Evolutionary conservation across 2,113 vertebrate genomes (phyloP).

Genomic region (Syngnathoides biaculeatus): DNA sequence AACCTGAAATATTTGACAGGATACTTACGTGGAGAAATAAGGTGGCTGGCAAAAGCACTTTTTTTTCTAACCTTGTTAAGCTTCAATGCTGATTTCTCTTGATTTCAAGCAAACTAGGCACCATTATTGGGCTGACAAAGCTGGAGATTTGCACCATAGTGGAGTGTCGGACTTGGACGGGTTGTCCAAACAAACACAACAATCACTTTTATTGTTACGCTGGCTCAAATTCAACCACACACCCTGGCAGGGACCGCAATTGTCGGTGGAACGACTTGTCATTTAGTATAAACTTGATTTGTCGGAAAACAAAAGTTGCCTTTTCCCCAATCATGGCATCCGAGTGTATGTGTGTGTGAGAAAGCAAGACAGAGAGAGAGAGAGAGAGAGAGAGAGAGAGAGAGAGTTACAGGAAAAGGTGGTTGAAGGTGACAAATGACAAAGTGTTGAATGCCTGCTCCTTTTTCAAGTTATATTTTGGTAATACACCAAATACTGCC

Average conservation of each 20-base stretch:
- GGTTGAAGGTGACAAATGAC: slow-evolving; percentile 33
- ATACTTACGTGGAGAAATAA: slow-evolving; percentile 26
- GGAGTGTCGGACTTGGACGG: slow-evolving; percentile 42
- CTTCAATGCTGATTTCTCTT: slow-evolving; percentile 27
- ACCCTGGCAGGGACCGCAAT: slow-evolving; percentile 38
- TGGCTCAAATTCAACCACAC: slow-evolving; percentile 46
- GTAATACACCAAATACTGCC: background rate
- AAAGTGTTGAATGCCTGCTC: slow-evolving; percentile 27
- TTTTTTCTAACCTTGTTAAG: slow-evolving; percentile 26
- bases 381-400: no score
- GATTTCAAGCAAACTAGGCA: slow-evolving; percentile 60
- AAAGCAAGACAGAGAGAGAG: no score
- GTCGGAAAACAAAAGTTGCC: slow-evolving; percentile 49
- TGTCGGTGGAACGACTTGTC: slow-evolving; percentile 50
- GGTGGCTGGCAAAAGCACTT: slow-evolving; percentile 15
- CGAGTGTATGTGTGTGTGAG: no score
- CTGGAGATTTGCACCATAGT: slow-evolving; percentile 20
- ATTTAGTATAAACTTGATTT: slow-evolving; percentile 49
- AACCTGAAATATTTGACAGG: slow-evolving; percentile 22
- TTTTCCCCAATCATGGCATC: slow-evolving; percentile 40
- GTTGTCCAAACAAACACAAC: slow-evolving; percentile 58
- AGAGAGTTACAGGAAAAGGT: slow-evolving; percentile 33
- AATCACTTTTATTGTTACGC: slow-evolving; percentile 65
- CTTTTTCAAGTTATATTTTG: background rate
- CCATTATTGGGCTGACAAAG: slow-evolving; percentile 43